A percentile compares a stretch with the other conserved stretches of the same genome.
Conservation (phyloP, 2,113 vertebrate genomes). For the Eptesicus fuscus region DNA sequence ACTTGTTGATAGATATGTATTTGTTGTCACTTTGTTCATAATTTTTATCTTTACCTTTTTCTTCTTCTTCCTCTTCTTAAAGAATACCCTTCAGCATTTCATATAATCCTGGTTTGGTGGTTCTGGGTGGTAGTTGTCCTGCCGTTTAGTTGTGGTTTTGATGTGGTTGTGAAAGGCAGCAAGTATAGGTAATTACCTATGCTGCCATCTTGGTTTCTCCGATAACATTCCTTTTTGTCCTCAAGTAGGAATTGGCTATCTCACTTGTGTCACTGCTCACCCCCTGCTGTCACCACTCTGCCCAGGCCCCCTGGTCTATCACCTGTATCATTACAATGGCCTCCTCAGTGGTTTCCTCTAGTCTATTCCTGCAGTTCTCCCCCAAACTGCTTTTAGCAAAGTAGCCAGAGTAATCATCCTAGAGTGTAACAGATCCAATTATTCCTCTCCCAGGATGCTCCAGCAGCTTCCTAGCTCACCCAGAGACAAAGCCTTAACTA, state of each 20-base stretch:
- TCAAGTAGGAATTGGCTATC: background rate
- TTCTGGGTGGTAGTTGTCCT: too few relatives aligned
- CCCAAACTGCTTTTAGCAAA: background rate
- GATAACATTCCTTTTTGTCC: background rate
- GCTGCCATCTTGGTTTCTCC: too few relatives aligned
- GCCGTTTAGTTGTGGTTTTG: too few relatives aligned
- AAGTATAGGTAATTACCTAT: too few relatives aligned
- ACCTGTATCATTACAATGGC: background rate
- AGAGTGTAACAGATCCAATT: background rate
- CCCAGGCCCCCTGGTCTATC: fast-evolving
- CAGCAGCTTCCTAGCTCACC: background rate
- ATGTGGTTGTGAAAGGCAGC: too few relatives aligned
- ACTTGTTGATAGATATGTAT: too few relatives aligned
- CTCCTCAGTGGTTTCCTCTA: background rate
- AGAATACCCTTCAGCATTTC: too few relatives aligned
- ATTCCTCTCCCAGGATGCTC: background rate
- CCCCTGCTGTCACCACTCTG: background rate
- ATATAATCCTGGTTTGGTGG: too few relatives aligned
- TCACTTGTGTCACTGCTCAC: background rate
- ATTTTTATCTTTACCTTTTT: too few relatives aligned
- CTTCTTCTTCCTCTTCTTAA: too few relatives aligned
- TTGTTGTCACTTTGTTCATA: too few relatives aligned
- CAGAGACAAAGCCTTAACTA: background rate
- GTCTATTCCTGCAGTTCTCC: background rate
- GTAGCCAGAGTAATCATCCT: background rate